phyloP scores from a whole-genome alignment of 1,140 invertebrate genomes.

The Drosophila lacertosa region DNA sequence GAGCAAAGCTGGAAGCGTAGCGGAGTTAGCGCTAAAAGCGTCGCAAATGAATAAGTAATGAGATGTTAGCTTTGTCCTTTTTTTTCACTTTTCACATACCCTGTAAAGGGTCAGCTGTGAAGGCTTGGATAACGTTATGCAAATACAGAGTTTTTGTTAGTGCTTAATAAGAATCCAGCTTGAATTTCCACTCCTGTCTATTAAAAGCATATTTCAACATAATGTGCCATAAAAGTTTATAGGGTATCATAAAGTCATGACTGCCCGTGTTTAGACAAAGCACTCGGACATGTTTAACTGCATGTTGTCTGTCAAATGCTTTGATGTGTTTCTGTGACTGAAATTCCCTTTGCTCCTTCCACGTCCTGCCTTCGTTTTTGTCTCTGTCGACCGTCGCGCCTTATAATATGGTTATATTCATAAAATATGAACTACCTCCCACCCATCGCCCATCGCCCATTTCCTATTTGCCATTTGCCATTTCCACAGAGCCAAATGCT shows the following conservation, averaged over 20 bases:
- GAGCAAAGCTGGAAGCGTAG: no score
- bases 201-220: no score
- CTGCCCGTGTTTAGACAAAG: no score
- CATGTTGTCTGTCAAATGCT: constrained; percentile 54
- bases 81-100: constrained; percentile 11
- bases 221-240: neutral
- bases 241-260: constrained; percentile 11
- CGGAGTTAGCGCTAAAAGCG: constrained; percentile 71
- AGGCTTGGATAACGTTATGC: neutral
- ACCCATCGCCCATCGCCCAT: neutral
- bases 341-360: constrained; percentile 48
- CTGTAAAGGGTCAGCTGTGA: constrained; percentile 1
- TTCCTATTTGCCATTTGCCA: no score
- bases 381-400: constrained; percentile 47
- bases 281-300: constrained; percentile 34
- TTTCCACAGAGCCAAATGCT: constrained; percentile 32
- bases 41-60: constrained; percentile 77
- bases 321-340: constrained; percentile 65
- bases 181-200: no score
- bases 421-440: constrained; percentile 70
- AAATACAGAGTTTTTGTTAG: no score
- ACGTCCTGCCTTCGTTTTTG: neutral
- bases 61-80: constrained; percentile 52
- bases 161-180: no score
- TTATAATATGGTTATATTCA: constrained; percentile 81